A percentile compares a stretch with the other conserved stretches of the same genome.
Evolutionary conservation across 2,113 vertebrate genomes (phyloP).

Genomic region (Aepyceros melampus): DNA sequence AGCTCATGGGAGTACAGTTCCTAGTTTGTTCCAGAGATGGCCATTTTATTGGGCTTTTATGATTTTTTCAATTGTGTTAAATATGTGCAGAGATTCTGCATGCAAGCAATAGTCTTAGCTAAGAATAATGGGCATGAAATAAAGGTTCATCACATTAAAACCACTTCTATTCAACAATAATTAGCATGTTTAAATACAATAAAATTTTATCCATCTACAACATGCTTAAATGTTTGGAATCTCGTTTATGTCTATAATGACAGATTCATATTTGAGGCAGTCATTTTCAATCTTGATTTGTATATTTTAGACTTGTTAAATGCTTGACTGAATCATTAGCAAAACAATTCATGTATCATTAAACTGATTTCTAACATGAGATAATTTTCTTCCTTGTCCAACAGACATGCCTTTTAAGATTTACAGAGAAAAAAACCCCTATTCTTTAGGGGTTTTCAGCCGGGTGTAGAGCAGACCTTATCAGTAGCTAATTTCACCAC

Average conservation of each 20-base stretch:
- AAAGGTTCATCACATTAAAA: slow-evolving; percentile 48
- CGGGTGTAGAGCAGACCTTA: background rate
- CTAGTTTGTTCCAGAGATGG: slow-evolving; percentile 16
- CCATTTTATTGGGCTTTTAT: background rate
- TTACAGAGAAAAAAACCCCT: slow-evolving; percentile 50
- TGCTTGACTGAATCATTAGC: slow-evolving; percentile 79
- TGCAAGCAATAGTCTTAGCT: slow-evolving; percentile 23
- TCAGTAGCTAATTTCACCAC: background rate
- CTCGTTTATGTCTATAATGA: slow-evolving; percentile 67
- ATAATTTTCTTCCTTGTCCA: slow-evolving; percentile 69
- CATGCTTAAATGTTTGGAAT: slow-evolving; percentile 64
- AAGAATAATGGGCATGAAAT: slow-evolving; percentile 42
- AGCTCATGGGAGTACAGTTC: background rate
- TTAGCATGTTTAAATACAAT: slow-evolving; percentile 69
- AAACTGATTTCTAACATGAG: slow-evolving; percentile 66
- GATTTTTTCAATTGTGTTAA: slow-evolving; percentile 25
- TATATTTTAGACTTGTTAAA: slow-evolving; percentile 79
- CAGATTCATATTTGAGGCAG: slow-evolving; percentile 70
- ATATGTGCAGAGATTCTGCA: slow-evolving; percentile 51
- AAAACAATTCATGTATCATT: slow-evolving; percentile 80
- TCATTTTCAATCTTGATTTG: slow-evolving; percentile 69
- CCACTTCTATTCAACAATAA: slow-evolving; percentile 49
- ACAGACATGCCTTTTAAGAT: slow-evolving; percentile 63
- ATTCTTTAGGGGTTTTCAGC: background rate
- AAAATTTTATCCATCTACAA: slow-evolving; percentile 58